These are phyloP conservation scores for Odobenus rosmarus DNA, from an alignment of 2,113 vertebrate genomes.

Conservation along the genomic window DNA sequence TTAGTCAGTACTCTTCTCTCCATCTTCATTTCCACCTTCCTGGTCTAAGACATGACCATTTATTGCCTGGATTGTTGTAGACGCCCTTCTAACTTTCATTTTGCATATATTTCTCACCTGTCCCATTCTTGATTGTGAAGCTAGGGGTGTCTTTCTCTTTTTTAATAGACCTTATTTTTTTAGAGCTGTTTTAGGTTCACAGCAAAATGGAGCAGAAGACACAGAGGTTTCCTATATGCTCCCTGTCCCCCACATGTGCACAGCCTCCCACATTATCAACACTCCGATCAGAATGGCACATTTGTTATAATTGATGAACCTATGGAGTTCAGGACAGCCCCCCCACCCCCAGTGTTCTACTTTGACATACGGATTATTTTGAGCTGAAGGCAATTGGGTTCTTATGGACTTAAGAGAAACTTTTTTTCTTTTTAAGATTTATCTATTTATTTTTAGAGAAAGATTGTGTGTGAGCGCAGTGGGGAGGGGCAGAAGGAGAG, in stretches of 20 bases:
- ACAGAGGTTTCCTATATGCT: neutral
- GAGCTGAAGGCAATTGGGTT: neutral
- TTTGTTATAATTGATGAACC: neutral
- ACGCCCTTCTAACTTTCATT: neutral
- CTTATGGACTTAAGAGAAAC: neutral
- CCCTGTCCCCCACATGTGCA: neutral
- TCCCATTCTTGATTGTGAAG: neutral
- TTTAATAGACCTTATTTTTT: neutral
- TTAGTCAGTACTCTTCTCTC: neutral
- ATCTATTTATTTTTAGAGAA: neutral
- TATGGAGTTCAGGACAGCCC: neutral
- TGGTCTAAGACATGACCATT: neutral
- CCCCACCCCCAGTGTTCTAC: neutral
- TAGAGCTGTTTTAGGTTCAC: neutral
- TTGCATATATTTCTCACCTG: neutral
- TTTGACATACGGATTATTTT: neutral
- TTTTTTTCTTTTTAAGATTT: neutral
- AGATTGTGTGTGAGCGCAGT: neutral
- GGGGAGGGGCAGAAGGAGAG: neutral
- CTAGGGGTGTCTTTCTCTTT: neutral
- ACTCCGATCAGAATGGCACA: neutral
- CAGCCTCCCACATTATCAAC: neutral
- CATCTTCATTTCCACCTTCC: neutral
- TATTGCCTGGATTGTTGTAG: neutral
- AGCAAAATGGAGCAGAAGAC: neutral